Evolutionary conservation across 37 sponge, comb jelly and placozoan species (phyloP), one percentile per base, ranked within the genome.

Genomic region (Petrosia ficiformis): DNA sequence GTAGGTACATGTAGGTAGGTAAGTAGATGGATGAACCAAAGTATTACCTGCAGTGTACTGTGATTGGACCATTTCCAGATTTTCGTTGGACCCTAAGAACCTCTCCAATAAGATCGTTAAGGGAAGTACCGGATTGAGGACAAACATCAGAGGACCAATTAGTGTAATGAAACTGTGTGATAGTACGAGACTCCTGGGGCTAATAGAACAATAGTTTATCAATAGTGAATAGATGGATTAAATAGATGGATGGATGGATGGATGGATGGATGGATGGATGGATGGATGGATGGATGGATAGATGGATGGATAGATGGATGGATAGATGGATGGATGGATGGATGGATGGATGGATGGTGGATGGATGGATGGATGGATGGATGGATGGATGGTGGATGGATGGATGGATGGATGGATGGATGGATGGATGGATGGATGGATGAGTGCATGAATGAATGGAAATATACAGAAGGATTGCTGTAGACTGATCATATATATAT

Each of bases 11-110:
- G n/a, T n/a, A n/a, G n/a, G n/a, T n/a, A n/a, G n/a, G n/a, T n/a
- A n/a, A 16, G 16, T 10, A 48, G 54, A 48, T 10, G 16, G 54
- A 48, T 48, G 22, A 14, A 68, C 42, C 0, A 21, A 41, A 60
- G 39, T 58, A 88, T 81, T 74, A 93, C 94, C 85, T 80, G 96
- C 93, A 91, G 73, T 96, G 96, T 38, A 91, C 87, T 4, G 86
- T 85, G 67, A 95, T 85, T 44, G 96, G 92, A 21, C 70, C 66
- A 73, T 96, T 96, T 1, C 96, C 90, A 48, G 90, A 89, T 60
- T 89, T 83, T 37, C 87, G 69, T 78, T 92, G 96, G 29, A 89
- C 76, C 19, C 89, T 61, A 71, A 89, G 81, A 19, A 96, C 52
- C 39, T 89, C 83, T 44, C 82, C 86, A 56, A 96, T 83, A 60